phyloP scores from a whole-genome alignment of 2,888 invertebrate genomes.

The Danaus chrysippus region DNA sequence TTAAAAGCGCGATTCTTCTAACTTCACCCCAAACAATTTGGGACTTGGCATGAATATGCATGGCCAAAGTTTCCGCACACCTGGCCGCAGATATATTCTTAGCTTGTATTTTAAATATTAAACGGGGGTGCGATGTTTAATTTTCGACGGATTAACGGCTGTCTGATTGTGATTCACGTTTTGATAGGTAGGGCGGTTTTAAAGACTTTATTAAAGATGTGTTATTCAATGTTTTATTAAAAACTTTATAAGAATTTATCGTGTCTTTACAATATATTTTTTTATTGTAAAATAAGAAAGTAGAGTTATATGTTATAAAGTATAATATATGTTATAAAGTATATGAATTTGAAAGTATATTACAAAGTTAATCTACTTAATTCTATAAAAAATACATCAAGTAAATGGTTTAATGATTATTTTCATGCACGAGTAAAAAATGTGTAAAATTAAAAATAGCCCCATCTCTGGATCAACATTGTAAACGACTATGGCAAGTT shows the following conservation, averaged over 20 bases:
- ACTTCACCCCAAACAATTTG: conserved; percentile 25
- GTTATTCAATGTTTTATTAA: conserved; percentile 12
- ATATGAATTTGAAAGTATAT: too few species aligned
- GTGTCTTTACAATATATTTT: background rate
- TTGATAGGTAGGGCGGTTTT: conserved; percentile 5
- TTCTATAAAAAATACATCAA: background rate
- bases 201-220: conserved; percentile 13
- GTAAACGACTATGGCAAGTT: conserved; percentile 17
- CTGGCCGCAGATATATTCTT: conserved; percentile 29
- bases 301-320: too few species aligned
- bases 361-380: too few species aligned
- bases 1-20: conserved; percentile 11
- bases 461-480: conserved; percentile 21
- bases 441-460: background rate
- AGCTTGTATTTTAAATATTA: conserved; percentile 30
- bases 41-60: conserved; percentile 32
- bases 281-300: background rate
- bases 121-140: conserved; percentile 24
- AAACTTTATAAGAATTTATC: background rate
- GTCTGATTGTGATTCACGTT: conserved; percentile 17
- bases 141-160: conserved; percentile 25
- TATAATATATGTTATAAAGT: too few species aligned
- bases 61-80: conserved; percentile 31
- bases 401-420: background rate
- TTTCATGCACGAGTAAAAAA: background rate